phyloP scores from a whole-genome alignment of 2,888 invertebrate genomes.

The Ormyrus labotus region DNA sequence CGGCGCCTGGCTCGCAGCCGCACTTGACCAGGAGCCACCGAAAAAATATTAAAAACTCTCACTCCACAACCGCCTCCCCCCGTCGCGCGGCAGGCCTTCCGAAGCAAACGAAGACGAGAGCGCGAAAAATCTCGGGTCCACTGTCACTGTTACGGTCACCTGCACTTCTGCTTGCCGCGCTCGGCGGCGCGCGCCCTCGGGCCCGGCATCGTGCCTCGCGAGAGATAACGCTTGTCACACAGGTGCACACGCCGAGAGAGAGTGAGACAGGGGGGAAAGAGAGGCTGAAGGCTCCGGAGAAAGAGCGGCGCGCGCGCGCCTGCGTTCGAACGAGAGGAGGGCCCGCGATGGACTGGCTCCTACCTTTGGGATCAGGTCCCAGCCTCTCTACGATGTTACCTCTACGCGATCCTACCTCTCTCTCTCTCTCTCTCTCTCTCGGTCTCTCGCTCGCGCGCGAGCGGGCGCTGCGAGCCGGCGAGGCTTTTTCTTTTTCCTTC shows the following conservation, averaged over 20 bases:
- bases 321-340: constrained; percentile 73
- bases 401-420: constrained; percentile 18
- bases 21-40: neutral
- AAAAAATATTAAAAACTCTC: neutral
- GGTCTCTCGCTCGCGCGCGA: neutral
- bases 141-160: neutral
- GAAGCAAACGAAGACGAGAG: neutral
- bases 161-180: neutral
- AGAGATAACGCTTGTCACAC: no score
- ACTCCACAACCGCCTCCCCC: neutral
- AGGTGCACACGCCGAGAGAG: no score
- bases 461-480: neutral
- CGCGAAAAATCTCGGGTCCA: neutral
- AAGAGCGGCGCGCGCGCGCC: constrained; percentile 2
- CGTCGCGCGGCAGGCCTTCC: neutral
- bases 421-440: constrained; percentile 13
- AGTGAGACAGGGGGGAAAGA: no score
- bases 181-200: constrained; percentile 4
- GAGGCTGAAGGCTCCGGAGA: no score
- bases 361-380: constrained; percentile 75
- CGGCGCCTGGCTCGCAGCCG: constrained; percentile 1
- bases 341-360: constrained; percentile 75
- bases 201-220: neutral
- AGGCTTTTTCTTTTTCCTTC: constrained; percentile 45
- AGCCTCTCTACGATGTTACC: constrained; percentile 60